A percentile compares a stretch with the other conserved stretches of the same genome.
These are phyloP conservation scores for Scaptomyza pallida DNA, from an alignment of 1,140 invertebrate genomes.

Conservation along the genomic window DNA sequence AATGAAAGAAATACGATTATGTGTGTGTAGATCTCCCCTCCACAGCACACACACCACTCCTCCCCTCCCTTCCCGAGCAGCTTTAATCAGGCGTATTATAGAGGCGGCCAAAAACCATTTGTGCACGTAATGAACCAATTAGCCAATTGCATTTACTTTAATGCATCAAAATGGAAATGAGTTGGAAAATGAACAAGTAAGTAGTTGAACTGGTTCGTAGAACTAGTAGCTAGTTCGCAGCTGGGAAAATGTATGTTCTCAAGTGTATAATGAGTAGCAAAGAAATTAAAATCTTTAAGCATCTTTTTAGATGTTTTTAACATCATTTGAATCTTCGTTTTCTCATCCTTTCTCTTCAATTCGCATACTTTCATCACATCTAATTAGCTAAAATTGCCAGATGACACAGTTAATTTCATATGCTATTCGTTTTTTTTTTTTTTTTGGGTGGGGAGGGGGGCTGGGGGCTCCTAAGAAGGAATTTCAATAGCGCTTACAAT, in stretches of 20 bases:
- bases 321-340: too few relatives aligned
- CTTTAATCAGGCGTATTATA: slow-evolving; percentile 69
- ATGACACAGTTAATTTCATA: slow-evolving; percentile 74
- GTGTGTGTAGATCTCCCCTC: slow-evolving; percentile 1
- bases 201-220: slow-evolving; percentile 2
- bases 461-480: slow-evolving; percentile 49
- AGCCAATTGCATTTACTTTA: slow-evolving; percentile 55
- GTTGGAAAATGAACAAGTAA: slow-evolving; percentile 26
- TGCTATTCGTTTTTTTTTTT: too few relatives aligned
- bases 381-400: slow-evolving; percentile 80
- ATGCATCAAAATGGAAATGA: slow-evolving; percentile 1
- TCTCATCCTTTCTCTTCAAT: too few relatives aligned
- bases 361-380: slow-evolving; percentile 76
- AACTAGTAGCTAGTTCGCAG: slow-evolving; percentile 4
- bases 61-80: background rate
- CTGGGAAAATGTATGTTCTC: too few relatives aligned
- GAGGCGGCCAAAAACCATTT: slow-evolving; percentile 78
- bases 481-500: slow-evolving; percentile 80
- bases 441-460: too few relatives aligned
- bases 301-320: too few relatives aligned
- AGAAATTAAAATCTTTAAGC: too few relatives aligned
- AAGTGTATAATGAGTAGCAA: too few relatives aligned
- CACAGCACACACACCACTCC: too few relatives aligned
- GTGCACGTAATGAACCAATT: slow-evolving; percentile 80
- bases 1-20: slow-evolving; percentile 43